phyloP scores from a whole-genome alignment of 2,888 invertebrate genomes.

The Xanthia icteritia region DNA sequence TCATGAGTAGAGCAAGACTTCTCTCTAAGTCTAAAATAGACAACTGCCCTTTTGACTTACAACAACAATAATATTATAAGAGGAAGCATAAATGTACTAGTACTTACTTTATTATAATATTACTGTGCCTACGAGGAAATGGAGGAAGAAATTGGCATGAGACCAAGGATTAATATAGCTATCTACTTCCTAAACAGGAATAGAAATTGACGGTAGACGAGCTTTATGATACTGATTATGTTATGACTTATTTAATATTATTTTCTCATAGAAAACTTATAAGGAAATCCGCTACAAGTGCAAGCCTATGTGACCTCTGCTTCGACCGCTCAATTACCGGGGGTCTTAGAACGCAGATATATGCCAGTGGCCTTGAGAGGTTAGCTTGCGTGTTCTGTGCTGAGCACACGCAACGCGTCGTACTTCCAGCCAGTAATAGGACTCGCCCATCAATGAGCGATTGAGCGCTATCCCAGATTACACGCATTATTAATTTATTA shows the following conservation, averaged over 20 bases:
- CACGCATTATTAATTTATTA: too few species aligned
- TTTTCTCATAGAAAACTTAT: not conserved
- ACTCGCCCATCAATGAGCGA: too few species aligned
- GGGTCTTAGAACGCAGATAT: too few species aligned
- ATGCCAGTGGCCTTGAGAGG: too few species aligned
- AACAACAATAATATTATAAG: conserved; percentile 3
- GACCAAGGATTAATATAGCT: conserved; percentile 58
- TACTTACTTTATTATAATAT: conserved; percentile 22
- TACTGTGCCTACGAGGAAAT: conserved; percentile 40
- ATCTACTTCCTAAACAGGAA: conserved; percentile 54
- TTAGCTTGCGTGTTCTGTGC: too few species aligned
- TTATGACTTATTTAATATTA: conserved; percentile 3
- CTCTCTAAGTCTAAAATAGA: not conserved
- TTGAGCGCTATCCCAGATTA: too few species aligned
- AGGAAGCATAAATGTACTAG: conserved; percentile 34
- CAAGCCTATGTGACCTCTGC: not conserved
- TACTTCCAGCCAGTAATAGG: too few species aligned
- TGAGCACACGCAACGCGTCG: too few species aligned
- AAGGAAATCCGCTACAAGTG: not conserved
- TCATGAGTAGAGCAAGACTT: too few species aligned
- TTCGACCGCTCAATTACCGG: not conserved
- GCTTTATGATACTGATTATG: conserved; percentile 20
- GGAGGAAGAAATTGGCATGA: conserved; percentile 47
- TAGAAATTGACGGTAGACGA: conserved; percentile 10
- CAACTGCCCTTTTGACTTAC: not conserved